Evolutionary conservation across 2,113 vertebrate species (phyloP), one percentile per base, ranked within the genome.

Genomic region (Solea senegalensis): DNA sequence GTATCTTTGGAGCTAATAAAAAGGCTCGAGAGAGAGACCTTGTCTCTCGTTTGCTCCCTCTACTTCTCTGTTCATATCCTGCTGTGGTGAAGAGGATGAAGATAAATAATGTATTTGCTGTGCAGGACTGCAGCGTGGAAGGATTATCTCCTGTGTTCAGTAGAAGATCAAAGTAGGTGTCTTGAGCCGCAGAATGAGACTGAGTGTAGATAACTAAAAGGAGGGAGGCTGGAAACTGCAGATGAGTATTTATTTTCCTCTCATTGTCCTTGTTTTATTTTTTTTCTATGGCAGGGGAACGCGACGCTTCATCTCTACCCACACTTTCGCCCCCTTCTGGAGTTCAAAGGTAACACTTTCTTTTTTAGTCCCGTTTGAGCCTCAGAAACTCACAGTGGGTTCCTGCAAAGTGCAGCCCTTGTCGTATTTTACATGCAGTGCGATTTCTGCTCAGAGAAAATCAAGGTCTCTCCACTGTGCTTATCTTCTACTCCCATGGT

Each of bases 301-400:
- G 94, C 94, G 14, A 94, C 92, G 0, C 85, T 94, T 5, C 94
- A 94, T 82, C 92, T 95, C 27, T 94, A 94, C 80, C 94, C 93
- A 41, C 94, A 94, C 86, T 94, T 94, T 86, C 83, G 92, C 69
- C 92, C 90, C 0, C 86, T 94, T 45, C 87, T 94, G 16, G 92
- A 94, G 89, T 94, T 94, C 77, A 93, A 93, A 94, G 93, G 94
- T 94, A 92, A 88, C 91, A 58, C 41, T 65, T 45, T 6, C 39
- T 27, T 28, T 34, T n/a, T n/a, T n/a, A n/a, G 55, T 49, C 43
- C 44, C 61, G 12, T 56, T 14, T 34, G 9, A n/a, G 39, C 34
- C 49, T 46, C 27, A 28, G 8, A 34, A 34, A 4, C 34, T 34
- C 34, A 34, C 5, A 34, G 34, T 34, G 34, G 34, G 34, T 34